Evolutionary conservation across 2,113 vertebrate genomes (phyloP).

Genomic region (Crotalus tigris): DNA sequence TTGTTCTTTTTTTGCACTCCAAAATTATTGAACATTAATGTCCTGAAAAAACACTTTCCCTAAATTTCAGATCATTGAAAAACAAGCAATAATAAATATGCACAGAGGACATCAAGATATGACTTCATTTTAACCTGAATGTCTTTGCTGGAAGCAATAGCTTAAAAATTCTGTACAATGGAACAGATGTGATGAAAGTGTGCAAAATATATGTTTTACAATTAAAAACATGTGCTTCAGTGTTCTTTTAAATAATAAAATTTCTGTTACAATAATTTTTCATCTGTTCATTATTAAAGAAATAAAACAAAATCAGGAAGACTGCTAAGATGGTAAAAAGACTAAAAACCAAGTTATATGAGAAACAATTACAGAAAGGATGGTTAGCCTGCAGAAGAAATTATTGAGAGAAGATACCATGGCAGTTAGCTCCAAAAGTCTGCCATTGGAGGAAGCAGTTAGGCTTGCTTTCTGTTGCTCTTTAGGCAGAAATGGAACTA

Average conservation of each 20-base stretch:
- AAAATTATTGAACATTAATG: not conserved
- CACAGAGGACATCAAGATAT: not conserved
- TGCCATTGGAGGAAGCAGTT: not conserved
- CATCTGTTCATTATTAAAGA: not conserved
- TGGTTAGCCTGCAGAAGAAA: not conserved
- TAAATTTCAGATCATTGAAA: not conserved
- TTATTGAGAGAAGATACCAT: not conserved
- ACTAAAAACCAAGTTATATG: not conserved
- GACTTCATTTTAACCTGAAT: not conserved
- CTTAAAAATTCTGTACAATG: not conserved
- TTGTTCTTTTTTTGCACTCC: not conserved
- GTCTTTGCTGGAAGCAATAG: not conserved
- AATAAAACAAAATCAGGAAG: not conserved
- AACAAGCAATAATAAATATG: not conserved
- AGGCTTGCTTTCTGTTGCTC: not conserved
- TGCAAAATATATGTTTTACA: not conserved
- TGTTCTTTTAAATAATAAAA: not conserved
- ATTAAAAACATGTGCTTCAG: not conserved
- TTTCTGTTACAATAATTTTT: not conserved
- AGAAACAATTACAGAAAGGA: not conserved
- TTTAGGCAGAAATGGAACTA: not conserved
- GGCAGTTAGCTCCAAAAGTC: not conserved
- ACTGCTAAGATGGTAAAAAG: not conserved
- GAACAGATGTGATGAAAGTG: not conserved
- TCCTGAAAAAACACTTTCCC: not conserved